Conservation (phyloP, 2,797 vertebrate genomes). For the Hoplostethus mediterraneus region DNA sequence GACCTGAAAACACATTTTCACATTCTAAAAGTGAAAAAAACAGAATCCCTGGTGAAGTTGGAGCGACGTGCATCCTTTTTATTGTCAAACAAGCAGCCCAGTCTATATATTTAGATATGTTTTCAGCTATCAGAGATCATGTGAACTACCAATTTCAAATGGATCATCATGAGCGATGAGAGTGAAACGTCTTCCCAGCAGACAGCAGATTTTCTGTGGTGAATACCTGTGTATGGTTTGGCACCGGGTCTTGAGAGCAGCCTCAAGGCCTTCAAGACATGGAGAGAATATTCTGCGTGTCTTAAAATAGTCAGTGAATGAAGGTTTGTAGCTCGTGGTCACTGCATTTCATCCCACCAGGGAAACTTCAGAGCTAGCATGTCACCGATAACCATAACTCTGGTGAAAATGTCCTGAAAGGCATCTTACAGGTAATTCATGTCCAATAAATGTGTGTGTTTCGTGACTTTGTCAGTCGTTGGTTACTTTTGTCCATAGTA, state of each 20-base stretch:
- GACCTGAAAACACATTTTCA: too few relatives aligned
- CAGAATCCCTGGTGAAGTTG: too few relatives aligned
- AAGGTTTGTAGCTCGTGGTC: background rate
- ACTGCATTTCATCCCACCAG: constrained; percentile 9
- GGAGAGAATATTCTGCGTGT: background rate
- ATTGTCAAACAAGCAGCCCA: too few relatives aligned
- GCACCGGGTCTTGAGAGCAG: background rate
- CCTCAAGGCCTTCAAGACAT: background rate
- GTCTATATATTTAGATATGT: too few relatives aligned
- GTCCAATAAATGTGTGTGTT: background rate
- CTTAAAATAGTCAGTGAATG: background rate
- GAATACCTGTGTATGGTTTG: background rate
- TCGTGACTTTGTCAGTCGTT: background rate
- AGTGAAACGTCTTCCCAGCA: too few relatives aligned
- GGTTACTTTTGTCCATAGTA: background rate
- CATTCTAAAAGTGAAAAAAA: too few relatives aligned
- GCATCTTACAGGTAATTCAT: background rate
- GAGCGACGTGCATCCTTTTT: too few relatives aligned
- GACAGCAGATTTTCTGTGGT: background rate
- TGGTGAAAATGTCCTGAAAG: background rate
- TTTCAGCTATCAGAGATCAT: background rate
- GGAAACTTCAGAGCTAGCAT: background rate
- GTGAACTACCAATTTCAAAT: too few relatives aligned
- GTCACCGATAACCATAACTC: background rate
- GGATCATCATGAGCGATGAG: too few relatives aligned